These are phyloP conservation scores for Dromaius novaehollandiae DNA, from an alignment of 2,113 vertebrate species.

Conservation along the genomic window DNA sequence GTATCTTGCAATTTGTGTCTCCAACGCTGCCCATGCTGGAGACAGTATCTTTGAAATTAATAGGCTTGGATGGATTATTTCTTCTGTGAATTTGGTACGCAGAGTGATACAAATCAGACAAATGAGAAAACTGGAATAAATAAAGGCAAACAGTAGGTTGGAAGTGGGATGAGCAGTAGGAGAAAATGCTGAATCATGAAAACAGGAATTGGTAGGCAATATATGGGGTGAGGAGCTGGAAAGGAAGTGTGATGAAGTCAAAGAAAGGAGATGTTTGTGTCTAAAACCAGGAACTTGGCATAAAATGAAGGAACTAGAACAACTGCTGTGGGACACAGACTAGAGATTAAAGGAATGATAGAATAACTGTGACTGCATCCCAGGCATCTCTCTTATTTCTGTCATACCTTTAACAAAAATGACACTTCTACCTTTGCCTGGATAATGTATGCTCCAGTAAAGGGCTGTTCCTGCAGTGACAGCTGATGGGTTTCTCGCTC, in stretches of 20 bases:
- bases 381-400: neutral
- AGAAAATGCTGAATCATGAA: slow-evolving; percentile 23
- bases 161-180: neutral
- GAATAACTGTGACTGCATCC: neutral
- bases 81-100: slow-evolving; percentile 25
- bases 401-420: neutral
- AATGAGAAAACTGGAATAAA: slow-evolving; percentile 22
- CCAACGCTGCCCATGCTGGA: neutral
- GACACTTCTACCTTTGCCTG: neutral
- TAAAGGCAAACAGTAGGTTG: neutral
- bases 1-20: neutral
- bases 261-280: neutral
- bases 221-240: neutral
- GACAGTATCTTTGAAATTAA: slow-evolving; percentile 44
- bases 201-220: neutral
- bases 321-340: neutral
- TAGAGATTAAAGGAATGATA: neutral
- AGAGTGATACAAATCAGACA: slow-evolving; percentile 47
- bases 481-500: neutral
- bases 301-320: slow-evolving; percentile 9
- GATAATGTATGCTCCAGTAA: rapidly evolving
- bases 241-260: slow-evolving; percentile 4
- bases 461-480: neutral
- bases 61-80: slow-evolving; percentile 17
- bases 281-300: neutral